Conservation (phyloP, 2,888 invertebrate species). For the Cheilosia pagana region DNA sequence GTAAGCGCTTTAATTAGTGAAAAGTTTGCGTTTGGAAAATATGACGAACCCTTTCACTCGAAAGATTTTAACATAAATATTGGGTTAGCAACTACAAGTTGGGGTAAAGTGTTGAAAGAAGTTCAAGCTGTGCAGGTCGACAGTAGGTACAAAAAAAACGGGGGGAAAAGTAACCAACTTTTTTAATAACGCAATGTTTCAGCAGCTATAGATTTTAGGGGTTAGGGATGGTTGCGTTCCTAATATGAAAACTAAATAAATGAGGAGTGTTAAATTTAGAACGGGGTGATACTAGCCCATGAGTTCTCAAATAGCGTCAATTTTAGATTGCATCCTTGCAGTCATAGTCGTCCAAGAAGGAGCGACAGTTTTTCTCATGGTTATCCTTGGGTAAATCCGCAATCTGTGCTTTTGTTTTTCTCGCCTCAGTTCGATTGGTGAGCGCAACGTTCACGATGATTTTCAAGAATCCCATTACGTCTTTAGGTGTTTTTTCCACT, state of each 20-base stretch:
- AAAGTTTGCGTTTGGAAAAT: neutral
- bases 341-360: too few species aligned
- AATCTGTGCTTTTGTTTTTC: too few species aligned
- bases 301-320: too few species aligned
- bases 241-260: neutral
- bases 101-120: neutral
- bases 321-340: too few species aligned
- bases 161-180: neutral
- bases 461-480: too few species aligned
- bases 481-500: too few species aligned
- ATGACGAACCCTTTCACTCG: slow-evolving; percentile 14
- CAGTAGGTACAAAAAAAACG: neutral
- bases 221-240: neutral
- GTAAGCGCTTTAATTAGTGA: neutral
- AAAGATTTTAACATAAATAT: slow-evolving; percentile 13
- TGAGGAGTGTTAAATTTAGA: too few species aligned
- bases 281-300: too few species aligned
- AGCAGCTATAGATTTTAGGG: neutral
- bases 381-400: too few species aligned
- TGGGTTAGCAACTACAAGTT: neutral
- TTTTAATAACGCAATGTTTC: neutral
- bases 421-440: too few species aligned
- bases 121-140: neutral
- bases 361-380: too few species aligned
- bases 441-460: too few species aligned